phyloP scores from a whole-genome alignment of 2,888 invertebrate genomes.

The Nebria salina region DNA sequence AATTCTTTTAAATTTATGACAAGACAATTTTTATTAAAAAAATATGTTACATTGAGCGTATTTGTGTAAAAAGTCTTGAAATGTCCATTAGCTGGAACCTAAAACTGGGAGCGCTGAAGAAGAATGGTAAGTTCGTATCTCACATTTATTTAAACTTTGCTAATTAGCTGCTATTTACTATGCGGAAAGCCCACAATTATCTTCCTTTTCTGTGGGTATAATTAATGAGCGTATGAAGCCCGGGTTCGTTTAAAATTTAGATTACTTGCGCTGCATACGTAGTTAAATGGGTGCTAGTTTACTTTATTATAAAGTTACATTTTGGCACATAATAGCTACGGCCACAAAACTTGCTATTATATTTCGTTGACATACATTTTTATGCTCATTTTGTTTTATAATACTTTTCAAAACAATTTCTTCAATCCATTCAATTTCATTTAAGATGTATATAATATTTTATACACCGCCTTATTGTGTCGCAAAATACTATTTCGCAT shows the following conservation, averaged over 20 bases:
- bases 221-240: conserved; percentile 34
- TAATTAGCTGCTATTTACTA: conserved; percentile 33
- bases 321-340: neutral
- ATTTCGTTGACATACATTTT: neutral
- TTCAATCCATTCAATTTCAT: too few species aligned
- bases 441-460: too few species aligned
- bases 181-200: conserved; percentile 28
- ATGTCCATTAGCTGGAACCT: neutral
- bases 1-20: neutral
- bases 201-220: conserved; percentile 36
- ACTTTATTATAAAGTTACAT: conserved; percentile 35
- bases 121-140: conserved; percentile 25
- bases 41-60: neutral
- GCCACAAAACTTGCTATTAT: neutral
- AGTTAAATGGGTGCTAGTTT: conserved; percentile 38
- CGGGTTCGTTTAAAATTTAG: conserved; percentile 32
- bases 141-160: conserved; percentile 39
- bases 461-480: too few species aligned
- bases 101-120: neutral
- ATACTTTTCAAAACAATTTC: too few species aligned
- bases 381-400: too few species aligned
- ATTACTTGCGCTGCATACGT: conserved; percentile 32
- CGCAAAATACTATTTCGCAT: too few species aligned
- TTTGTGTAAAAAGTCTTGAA: neutral
- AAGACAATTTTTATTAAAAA: neutral